Evolutionary conservation across 2,113 vertebrate species (phyloP), one percentile per base, ranked within the genome.

Genomic region (Vidua macroura): DNA sequence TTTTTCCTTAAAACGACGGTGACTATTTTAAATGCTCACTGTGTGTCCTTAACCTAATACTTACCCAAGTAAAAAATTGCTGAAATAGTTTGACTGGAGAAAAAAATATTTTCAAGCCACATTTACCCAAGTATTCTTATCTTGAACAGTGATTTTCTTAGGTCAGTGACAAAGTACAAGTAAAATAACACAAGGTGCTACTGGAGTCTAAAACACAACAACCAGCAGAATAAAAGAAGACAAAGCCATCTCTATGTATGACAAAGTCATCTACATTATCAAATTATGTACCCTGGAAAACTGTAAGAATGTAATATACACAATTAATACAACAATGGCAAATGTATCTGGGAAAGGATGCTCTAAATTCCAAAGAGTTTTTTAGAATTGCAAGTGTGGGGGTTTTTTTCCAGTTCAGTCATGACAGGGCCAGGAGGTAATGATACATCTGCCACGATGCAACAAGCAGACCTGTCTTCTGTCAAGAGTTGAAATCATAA

Each of bases 391-490:
- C 86, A 90, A 90, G 94, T 46, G 66, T 49, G 39, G 15, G 31
- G 0, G 23, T 59, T 58, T 93, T 95, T 83, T 83, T 74, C 95
- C 98, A 96, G 96, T 98, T 98, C 98, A 98, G 97, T 97, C 96
- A 94, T 98, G 98, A 99, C 98, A 99, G 98, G 98, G 98, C 98
- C 98, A 99, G 98, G 98, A 99, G 98, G 98, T 99, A 99, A 99
- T 98, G 98, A 99, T 98, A 98, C 98, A 98, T 98, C 98, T 99
- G 98, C 98, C 98, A 98, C 98, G 98, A 99, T 98, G 98, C 98
- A 99, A 98, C 98, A 98, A 98, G 98, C 98, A 98, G 98, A 98
- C 98, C 98, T 99, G 98, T 98, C 98, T 98, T 98, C 98, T 99
- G 98, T 99, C 99, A 99, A 97, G 97, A 98, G 97, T 94, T 98